phyloP scores from a whole-genome alignment of 2,113 vertebrate genomes.

The Triplophysa siluroides region DNA sequence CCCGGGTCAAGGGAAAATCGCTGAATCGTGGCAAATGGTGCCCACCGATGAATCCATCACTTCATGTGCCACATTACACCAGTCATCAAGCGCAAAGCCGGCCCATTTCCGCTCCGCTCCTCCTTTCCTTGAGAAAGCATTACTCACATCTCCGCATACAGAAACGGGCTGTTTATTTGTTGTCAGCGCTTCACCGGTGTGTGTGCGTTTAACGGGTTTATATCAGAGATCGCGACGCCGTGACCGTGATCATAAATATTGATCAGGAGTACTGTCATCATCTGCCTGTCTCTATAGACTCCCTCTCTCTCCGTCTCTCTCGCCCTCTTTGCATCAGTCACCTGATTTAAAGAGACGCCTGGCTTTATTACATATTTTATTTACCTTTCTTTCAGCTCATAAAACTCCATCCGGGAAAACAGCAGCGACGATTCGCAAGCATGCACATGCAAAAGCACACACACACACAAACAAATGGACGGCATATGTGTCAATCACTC shows the following conservation, averaged over 20 bases:
- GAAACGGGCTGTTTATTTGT: conserved; percentile 31
- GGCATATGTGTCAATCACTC: background rate
- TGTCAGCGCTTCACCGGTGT: conserved; percentile 44
- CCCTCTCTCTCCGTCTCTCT: conserved; percentile 22
- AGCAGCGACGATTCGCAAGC: conserved; percentile 10
- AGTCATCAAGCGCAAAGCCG: conserved; percentile 29
- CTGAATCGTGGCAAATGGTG: conserved; percentile 49
- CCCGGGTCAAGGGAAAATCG: conserved; percentile 34
- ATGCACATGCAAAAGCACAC: background rate
- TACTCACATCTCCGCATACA: conserved; percentile 49
- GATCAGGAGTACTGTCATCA: conserved; percentile 41
- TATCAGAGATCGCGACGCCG: conserved; percentile 27
- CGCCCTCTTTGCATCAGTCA: background rate
- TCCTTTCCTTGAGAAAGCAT: conserved; percentile 38
- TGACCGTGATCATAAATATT: conserved; percentile 38
- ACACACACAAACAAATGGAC: background rate
- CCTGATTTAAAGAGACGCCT: conserved; percentile 35
- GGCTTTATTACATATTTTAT: conserved; percentile 13
- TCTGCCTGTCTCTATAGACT: conserved; percentile 18
- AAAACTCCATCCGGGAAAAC: background rate
- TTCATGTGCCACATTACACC: conserved; percentile 40
- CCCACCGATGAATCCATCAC: conserved; percentile 46
- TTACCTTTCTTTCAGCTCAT: conserved; percentile 14
- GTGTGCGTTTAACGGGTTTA: conserved; percentile 27
- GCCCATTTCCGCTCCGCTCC: conserved; percentile 40